Conservation (phyloP, 2,113 vertebrate species). For the Tympanuchus pallidicinctus region DNA sequence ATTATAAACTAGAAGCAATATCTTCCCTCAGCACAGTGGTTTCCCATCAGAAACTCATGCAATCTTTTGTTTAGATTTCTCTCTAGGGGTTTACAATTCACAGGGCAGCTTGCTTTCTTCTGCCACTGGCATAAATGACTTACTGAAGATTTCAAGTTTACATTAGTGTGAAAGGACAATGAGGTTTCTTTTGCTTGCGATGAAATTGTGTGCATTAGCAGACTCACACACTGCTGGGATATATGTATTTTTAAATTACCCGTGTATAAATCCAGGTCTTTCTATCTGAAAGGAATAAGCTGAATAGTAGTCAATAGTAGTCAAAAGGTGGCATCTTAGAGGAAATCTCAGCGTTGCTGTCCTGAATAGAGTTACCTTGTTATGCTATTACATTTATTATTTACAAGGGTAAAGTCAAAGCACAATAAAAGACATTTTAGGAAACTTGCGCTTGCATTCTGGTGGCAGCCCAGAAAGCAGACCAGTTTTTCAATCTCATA, state of each 20-base stretch:
- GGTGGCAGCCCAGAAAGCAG: not conserved
- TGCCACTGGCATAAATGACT: not conserved
- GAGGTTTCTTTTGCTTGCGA: not conserved
- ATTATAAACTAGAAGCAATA: not conserved
- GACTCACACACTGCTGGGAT: not conserved
- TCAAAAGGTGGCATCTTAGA: not conserved
- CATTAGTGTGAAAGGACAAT: not conserved
- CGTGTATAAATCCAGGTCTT: not conserved
- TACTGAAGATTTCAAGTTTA: not conserved
- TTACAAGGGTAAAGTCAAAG: not conserved
- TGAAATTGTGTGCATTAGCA: not conserved
- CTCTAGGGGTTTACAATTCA: not conserved
- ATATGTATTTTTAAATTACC: not conserved
- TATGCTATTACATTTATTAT: not conserved
- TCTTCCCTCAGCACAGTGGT: not conserved
- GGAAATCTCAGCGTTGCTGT: not conserved
- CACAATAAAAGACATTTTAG: not conserved
- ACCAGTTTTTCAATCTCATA: not conserved
- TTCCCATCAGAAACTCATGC: slow-evolving; percentile 4
- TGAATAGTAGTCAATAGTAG: not conserved
- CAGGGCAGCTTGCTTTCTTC: not conserved
- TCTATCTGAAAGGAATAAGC: not conserved
- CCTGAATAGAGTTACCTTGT: not conserved
- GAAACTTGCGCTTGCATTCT: not conserved
- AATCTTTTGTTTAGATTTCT: not conserved